These are phyloP conservation scores for Drosophila fulvimacula DNA, from an alignment of 2,888 invertebrate species.

Conservation along the genomic window DNA sequence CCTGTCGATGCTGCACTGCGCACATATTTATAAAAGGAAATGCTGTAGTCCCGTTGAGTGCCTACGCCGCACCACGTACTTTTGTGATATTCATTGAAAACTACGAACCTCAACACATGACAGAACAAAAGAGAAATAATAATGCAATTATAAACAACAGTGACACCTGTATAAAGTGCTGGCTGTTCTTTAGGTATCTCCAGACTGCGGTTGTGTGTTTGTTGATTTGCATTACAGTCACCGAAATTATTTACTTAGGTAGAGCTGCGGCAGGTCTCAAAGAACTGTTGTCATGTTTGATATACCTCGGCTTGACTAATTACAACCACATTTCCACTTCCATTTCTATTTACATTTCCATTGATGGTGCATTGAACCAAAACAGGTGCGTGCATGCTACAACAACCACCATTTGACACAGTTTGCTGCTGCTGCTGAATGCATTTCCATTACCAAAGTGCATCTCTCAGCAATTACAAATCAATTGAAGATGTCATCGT, in stretches of 20 bases:
- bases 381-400: slow-evolving; percentile 45
- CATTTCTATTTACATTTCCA: not conserved
- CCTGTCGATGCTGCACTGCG: not conserved
- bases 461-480: slow-evolving; percentile 58
- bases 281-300: slow-evolving; percentile 19
- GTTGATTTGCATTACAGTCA: slow-evolving; percentile 49
- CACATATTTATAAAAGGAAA: slow-evolving; percentile 39
- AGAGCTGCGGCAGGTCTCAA: slow-evolving; percentile 30
- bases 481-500: slow-evolving; percentile 72
- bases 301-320: slow-evolving; percentile 47
- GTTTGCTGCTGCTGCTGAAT: slow-evolving; percentile 37
- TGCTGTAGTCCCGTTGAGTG: slow-evolving; percentile 47
- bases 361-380: slow-evolving; percentile 37
- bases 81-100: slow-evolving; percentile 37
- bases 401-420: slow-evolving; percentile 56
- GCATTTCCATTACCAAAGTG: slow-evolving; percentile 46
- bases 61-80: slow-evolving; percentile 20
- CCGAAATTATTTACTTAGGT: slow-evolving; percentile 57
- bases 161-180: slow-evolving; percentile 64
- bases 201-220: slow-evolving; percentile 23
- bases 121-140: slow-evolving; percentile 43
- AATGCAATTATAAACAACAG: slow-evolving; percentile 17
- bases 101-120: slow-evolving; percentile 46
- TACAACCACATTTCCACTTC: slow-evolving; percentile 21
- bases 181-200: not conserved